phyloP scores from a whole-genome alignment of 2,888 invertebrate species.

The Sipha maydis region DNA sequence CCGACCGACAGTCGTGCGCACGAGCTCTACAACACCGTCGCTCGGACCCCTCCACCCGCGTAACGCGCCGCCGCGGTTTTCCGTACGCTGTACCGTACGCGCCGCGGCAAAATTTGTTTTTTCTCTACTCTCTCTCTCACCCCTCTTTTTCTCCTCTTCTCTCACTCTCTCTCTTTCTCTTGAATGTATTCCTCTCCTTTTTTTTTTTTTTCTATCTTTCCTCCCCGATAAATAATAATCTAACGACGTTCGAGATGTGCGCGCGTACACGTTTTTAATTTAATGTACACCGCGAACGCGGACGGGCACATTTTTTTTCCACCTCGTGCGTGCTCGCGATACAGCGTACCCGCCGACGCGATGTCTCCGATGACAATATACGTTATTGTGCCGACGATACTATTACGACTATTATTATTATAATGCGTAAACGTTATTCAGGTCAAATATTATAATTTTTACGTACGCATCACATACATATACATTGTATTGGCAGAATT shows the following conservation, averaged over 20 bases:
- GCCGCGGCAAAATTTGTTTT: background rate
- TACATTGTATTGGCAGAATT: background rate
- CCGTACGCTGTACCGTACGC: background rate
- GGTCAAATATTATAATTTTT: conserved; percentile 37
- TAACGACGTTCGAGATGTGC: background rate
- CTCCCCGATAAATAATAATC: background rate
- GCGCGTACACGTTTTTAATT: background rate
- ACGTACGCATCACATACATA: background rate
- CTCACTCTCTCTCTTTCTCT: too few relatives aligned
- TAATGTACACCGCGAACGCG: background rate
- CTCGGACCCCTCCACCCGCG: conserved; percentile 39
- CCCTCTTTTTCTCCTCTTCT: background rate
- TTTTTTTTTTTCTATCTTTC: background rate
- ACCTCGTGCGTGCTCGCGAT: too few relatives aligned
- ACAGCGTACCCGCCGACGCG: background rate
- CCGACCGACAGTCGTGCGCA: background rate
- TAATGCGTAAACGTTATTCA: background rate
- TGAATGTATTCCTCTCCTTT: background rate
- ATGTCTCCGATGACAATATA: background rate
- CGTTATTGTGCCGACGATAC: background rate
- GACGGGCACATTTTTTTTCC: background rate
- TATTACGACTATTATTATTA: background rate
- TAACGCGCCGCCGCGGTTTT: background rate
- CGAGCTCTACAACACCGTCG: conserved; percentile 29
- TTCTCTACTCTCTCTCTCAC: background rate